Percentiles rank a stretch among this genome's conserved stretches.
Evolutionary conservation across 2,888 invertebrate genomes (phyloP).

Genomic region (Andrena minutula): DNA sequence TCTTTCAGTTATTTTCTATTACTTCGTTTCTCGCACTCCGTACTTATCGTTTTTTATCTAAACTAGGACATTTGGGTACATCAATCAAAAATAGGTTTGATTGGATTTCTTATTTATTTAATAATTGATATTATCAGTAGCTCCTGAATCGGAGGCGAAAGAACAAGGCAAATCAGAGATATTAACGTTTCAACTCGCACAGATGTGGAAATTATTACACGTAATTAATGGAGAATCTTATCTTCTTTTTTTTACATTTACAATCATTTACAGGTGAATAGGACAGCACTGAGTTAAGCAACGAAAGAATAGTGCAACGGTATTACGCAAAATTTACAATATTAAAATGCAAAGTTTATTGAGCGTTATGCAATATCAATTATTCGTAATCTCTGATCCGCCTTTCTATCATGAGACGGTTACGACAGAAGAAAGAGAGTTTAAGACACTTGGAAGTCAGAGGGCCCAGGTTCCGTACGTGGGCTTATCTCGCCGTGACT

Average conservation of each 20-base stretch:
- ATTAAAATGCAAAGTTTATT: constrained; percentile 61
- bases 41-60: constrained; percentile 14
- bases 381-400: constrained; percentile 72
- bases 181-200: constrained; percentile 55
- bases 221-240: constrained; percentile 37
- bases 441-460: constrained; percentile 83
- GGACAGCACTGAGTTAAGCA: constrained; percentile 34
- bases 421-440: constrained; percentile 77
- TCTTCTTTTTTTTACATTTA: constrained; percentile 36
- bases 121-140: constrained; percentile 80
- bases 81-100: constrained; percentile 65
- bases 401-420: constrained; percentile 79
- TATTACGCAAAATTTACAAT: constrained; percentile 39
- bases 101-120: constrained; percentile 80
- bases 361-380: constrained; percentile 65
- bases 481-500: constrained; percentile 78
- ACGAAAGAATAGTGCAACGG: constrained; percentile 38
- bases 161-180: constrained; percentile 79
- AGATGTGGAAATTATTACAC: constrained; percentile 45
- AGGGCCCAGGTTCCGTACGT: constrained; percentile 75
- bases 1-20: constrained; percentile 55
- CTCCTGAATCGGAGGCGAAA: constrained; percentile 77
- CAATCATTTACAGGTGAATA: constrained; percentile 27
- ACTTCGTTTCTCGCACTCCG: background rate
- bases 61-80: constrained; percentile 44